phyloP scores from a whole-genome alignment of 1,140 invertebrate genomes.

The Aradophagus sp. region DNA sequence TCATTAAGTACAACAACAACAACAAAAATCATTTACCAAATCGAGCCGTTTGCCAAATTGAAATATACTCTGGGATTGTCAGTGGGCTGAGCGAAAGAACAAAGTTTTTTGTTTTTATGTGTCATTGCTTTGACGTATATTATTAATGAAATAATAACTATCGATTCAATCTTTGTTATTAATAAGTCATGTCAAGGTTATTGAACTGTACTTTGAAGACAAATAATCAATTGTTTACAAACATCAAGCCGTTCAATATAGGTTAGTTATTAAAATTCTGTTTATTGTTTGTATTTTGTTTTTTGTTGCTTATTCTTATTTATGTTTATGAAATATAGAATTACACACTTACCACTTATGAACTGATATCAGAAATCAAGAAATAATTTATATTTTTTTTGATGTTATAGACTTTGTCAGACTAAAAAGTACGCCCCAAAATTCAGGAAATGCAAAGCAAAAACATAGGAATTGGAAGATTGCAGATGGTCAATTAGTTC shows the following conservation, averaged over 20 bases:
- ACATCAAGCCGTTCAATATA: constrained; percentile 24
- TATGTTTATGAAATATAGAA: too few species aligned
- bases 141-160: too few species aligned
- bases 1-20: background rate
- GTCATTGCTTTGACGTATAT: too few species aligned
- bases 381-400: background rate
- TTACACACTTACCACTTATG: too few species aligned
- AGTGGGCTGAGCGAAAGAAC: too few species aligned
- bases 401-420: constrained; percentile 27
- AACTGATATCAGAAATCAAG: too few species aligned
- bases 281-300: background rate
- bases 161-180: too few species aligned
- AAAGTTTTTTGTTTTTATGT: too few species aligned
- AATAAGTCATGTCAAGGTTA: constrained; percentile 4
- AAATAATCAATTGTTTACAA: constrained; percentile 11
- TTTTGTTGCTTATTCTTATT: too few species aligned
- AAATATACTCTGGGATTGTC: too few species aligned
- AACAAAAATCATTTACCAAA: constrained; percentile 1
- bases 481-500: constrained; percentile 80
- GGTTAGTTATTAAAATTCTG: constrained; percentile 23
- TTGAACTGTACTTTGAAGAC: constrained; percentile 7
- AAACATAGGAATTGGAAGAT: constrained; percentile 84
- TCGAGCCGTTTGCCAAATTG: too few species aligned
- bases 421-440: constrained; percentile 72
- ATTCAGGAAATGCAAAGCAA: constrained; percentile 78